These are phyloP conservation scores for Trachythela sp. DNA, from an alignment of 64 coral and sea anemone genomes.

Conservation along the genomic window DNA sequence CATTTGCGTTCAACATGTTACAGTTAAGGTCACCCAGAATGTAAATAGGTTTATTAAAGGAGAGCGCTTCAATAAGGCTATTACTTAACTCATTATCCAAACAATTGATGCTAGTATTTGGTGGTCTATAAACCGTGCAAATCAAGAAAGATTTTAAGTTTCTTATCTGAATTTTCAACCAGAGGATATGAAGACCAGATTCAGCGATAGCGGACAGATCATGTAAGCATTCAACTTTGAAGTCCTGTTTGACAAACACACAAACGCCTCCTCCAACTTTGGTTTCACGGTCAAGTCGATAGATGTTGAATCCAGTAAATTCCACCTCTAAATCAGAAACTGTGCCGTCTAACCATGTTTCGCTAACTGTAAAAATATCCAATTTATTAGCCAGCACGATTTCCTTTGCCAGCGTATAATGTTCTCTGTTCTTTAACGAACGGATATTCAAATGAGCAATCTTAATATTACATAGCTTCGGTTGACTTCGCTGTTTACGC, in stretches of 20 bases:
- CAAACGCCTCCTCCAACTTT: constrained; percentile 31
- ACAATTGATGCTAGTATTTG: neutral
- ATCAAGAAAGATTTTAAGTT: constrained; percentile 8
- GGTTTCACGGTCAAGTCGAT: constrained; percentile 1
- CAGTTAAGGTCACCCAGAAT: too few species aligned
- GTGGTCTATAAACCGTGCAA: constrained; percentile 15
- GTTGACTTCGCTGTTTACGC: neutral
- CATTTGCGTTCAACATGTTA: too few species aligned
- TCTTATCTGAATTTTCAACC: too few species aligned
- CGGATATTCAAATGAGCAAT: constrained; percentile 46
- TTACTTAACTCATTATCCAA: neutral
- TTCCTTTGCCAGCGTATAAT: constrained; percentile 33
- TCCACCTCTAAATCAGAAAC: constrained; percentile 36
- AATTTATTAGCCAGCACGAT: neutral
- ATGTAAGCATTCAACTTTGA: constrained; percentile 22
- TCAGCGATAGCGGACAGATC: constrained; percentile 24
- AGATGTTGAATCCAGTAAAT: constrained; percentile 30
- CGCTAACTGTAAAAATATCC: constrained; percentile 40
- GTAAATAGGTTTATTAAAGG: too few species aligned
- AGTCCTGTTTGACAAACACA: too few species aligned
- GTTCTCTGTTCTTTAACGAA: constrained; percentile 44
- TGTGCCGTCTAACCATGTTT: constrained; percentile 34
- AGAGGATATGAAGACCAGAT: constrained; percentile 38
- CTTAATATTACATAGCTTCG: neutral
- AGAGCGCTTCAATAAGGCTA: too few species aligned